Conservation (phyloP, 2,888 invertebrate genomes). For the Tachina fera region DNA sequence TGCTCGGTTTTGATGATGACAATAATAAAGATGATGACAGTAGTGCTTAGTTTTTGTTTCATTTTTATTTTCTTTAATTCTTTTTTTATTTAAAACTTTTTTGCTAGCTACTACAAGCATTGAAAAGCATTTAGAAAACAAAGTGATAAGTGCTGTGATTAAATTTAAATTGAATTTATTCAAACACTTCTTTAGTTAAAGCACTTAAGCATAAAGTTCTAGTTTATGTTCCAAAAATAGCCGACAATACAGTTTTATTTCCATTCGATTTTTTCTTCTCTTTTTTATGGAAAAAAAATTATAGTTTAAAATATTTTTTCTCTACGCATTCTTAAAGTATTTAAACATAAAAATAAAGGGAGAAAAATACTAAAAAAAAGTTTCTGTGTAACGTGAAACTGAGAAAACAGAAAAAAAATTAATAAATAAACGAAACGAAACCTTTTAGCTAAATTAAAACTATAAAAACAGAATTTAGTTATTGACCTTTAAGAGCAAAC, state of each 20-base stretch:
- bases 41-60: conserved; percentile 49
- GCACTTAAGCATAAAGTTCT: conserved; percentile 6
- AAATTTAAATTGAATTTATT: conserved; percentile 52
- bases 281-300: background rate
- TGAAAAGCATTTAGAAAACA: background rate
- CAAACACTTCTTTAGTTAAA: conserved; percentile 1
- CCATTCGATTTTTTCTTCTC: conserved; percentile 14
- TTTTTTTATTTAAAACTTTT: background rate
- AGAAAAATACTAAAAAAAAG: background rate
- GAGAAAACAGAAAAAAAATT: background rate
- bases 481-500: conserved; percentile 57
- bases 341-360: background rate
- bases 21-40: conserved; percentile 60
- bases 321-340: conserved; percentile 27
- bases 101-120: background rate
- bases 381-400: background rate
- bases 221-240: conserved; percentile 5
- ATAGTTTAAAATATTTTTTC: conserved; percentile 12
- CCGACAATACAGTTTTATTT: conserved; percentile 6
- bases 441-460: conserved; percentile 68
- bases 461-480: conserved; percentile 59
- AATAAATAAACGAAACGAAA: conserved; percentile 11
- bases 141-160: conserved; percentile 55
- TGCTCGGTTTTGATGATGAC: conserved; percentile 57
- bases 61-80: background rate